These are phyloP conservation scores for Phalera bucephala DNA, from an alignment of 2,888 invertebrate species.

Conservation along the genomic window DNA sequence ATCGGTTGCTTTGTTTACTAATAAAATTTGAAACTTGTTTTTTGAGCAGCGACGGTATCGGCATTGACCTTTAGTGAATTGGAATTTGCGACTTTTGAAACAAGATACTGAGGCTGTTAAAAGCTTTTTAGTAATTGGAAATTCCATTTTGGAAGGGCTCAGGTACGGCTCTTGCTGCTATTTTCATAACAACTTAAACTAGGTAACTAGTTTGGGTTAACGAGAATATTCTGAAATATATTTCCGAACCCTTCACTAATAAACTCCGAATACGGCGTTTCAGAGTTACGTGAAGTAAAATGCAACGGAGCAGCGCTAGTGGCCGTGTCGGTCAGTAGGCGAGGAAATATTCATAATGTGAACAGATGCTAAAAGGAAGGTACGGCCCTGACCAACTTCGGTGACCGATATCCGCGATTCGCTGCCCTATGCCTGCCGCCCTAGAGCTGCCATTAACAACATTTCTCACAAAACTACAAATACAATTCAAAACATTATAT, in stretches of 20 bases:
- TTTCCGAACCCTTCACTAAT: not conserved
- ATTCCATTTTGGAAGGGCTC: not conserved
- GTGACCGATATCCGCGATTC: slow-evolving; percentile 56
- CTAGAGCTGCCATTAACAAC: slow-evolving; percentile 23
- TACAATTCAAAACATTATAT: too few relatives aligned
- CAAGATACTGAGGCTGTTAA: slow-evolving; percentile 16
- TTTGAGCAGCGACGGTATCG: slow-evolving; percentile 15
- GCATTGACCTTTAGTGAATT: slow-evolving; percentile 15
- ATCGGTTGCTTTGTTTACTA: slow-evolving; percentile 44
- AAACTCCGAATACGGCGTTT: not conserved
- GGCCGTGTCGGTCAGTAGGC: slow-evolving; percentile 23
- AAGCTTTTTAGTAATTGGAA: slow-evolving; percentile 19
- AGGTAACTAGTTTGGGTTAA: not conserved
- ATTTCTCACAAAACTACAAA: too few relatives aligned
- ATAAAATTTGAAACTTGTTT: slow-evolving; percentile 21
- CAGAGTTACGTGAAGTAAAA: slow-evolving; percentile 7
- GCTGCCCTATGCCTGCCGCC: slow-evolving; percentile 28
- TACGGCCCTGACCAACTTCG: slow-evolving; percentile 64
- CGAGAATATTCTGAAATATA: not conserved
- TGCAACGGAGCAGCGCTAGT: slow-evolving; percentile 29
- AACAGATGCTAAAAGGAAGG: slow-evolving; percentile 44
- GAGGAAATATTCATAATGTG: slow-evolving; percentile 38
- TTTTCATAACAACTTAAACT: not conserved
- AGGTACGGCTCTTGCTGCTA: not conserved
- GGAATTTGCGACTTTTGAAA: slow-evolving; percentile 8